Evolutionary conservation across 2,888 invertebrate genomes (phyloP).

Genomic region (Norana najaformis): DNA sequence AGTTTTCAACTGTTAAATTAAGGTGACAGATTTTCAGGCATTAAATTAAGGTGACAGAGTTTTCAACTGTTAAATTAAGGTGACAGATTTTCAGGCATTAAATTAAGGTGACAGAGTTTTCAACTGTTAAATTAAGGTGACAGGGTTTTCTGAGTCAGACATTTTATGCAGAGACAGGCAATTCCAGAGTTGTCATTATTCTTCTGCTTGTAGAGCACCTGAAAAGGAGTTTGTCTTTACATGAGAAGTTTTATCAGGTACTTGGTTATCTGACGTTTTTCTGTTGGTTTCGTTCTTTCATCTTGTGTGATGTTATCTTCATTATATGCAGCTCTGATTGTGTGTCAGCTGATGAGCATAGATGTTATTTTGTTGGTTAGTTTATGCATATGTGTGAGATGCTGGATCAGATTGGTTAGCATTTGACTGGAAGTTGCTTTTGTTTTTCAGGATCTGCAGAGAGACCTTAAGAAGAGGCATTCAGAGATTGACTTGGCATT

Average conservation of each 20-base stretch:
- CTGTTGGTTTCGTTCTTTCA: neutral
- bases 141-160: neutral
- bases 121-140: too few species aligned
- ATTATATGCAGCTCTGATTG: too few species aligned
- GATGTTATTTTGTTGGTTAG: too few species aligned
- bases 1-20: too few species aligned
- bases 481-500: neutral
- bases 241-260: conserved; percentile 54
- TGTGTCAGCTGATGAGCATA: too few species aligned
- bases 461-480: conserved; percentile 27
- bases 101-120: too few species aligned
- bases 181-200: neutral
- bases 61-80: too few species aligned
- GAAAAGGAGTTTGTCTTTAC: conserved; percentile 50
- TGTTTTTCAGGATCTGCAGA: conserved; percentile 35
- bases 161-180: neutral
- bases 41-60: too few species aligned
- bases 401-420: neutral
- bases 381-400: neutral
- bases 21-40: too few species aligned
- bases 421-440: neutral
- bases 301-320: neutral
- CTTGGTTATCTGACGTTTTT: neutral
- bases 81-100: too few species aligned
- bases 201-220: conserved; percentile 50